Evolutionary conservation across 2,797 vertebrate species (phyloP), one percentile per base, ranked within the genome.

Genomic region (Rousettus madagascariensis): DNA sequence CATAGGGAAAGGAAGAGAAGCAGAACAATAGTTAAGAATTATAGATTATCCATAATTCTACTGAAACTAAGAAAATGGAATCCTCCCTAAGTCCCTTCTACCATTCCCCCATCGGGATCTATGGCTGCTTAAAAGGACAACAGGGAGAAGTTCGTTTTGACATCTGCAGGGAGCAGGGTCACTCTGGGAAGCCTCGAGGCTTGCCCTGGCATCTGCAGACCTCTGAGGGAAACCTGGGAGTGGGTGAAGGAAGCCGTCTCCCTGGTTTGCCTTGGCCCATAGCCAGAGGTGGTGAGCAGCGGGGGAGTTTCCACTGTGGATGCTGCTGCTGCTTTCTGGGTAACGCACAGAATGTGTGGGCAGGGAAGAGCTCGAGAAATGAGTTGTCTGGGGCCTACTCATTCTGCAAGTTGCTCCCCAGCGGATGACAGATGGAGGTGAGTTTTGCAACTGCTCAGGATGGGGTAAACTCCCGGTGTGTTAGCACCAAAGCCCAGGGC

Each of bases 271-370:
- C 49, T 88, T 51, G 15, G 24, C 66, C 79, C 24, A 59, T 19
- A 57, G 55, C 65, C 38, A 66, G 91, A 85, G 49, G 30, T 1
- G 20, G 74, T 10, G 55, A 95, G 75, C 20, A 36, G 74, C 78
- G 24, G 36, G 97, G 96, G 94, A 96, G 96, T 96, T 97, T 97
- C 93, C 96, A 96, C 74, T 78, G 74, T 9, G 85, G 86, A 59
- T 33, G 78, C 30, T 46, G 68, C 93, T 77, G 79, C 61, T 59
- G 53, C 86, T 96, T 85, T 96, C 90, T 95, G 95, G 72, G 90
- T 82, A 92, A 88, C 69, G 63, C 65, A 28, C 4, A 57, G 53
- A 83, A 74, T 0, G 30, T 77, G 93, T 97, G 85, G 92, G 96
- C 83, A 97, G 95, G 92, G 90, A 93, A 84, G 88, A 86, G 77